phyloP scores from a whole-genome alignment of 1,140 invertebrate genomes.

The Sarcophaga bullata region DNA sequence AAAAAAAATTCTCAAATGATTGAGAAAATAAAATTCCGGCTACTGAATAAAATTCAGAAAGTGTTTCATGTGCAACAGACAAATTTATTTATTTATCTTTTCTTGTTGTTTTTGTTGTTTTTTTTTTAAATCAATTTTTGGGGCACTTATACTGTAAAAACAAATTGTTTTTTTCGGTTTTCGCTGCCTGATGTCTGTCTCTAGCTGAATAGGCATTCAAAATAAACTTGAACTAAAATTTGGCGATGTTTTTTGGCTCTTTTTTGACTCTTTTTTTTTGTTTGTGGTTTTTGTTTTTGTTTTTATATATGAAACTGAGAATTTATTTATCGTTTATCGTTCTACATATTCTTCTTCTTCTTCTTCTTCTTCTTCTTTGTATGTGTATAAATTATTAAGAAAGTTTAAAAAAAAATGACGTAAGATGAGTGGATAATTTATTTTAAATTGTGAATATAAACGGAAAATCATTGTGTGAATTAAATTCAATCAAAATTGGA shows the following conservation, averaged over 20 bases:
- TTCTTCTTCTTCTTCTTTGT: too few relatives aligned
- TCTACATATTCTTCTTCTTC: too few relatives aligned
- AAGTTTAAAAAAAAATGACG: background rate
- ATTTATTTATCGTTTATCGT: too few relatives aligned
- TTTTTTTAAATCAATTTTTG: background rate
- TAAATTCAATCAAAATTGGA: background rate
- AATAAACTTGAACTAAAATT: slow-evolving; percentile 15
- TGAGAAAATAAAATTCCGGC: background rate
- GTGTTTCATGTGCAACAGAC: background rate
- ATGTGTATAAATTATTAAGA: background rate
- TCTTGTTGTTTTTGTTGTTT: background rate
- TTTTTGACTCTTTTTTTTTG: background rate
- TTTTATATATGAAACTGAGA: too few relatives aligned
- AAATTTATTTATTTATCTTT: too few relatives aligned
- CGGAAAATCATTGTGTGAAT: background rate
- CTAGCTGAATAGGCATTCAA: background rate
- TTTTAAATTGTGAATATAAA: background rate
- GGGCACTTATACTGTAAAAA: background rate
- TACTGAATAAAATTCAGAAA: slow-evolving; percentile 21
- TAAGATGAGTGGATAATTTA: background rate
- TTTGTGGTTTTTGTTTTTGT: too few relatives aligned
- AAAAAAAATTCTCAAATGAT: too few relatives aligned
- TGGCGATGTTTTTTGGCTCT: background rate
- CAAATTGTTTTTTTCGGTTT: background rate
- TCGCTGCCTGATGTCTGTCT: background rate